Conservation (phyloP, 2,888 invertebrate species). For the Cacoxenus indagator region DNA sequence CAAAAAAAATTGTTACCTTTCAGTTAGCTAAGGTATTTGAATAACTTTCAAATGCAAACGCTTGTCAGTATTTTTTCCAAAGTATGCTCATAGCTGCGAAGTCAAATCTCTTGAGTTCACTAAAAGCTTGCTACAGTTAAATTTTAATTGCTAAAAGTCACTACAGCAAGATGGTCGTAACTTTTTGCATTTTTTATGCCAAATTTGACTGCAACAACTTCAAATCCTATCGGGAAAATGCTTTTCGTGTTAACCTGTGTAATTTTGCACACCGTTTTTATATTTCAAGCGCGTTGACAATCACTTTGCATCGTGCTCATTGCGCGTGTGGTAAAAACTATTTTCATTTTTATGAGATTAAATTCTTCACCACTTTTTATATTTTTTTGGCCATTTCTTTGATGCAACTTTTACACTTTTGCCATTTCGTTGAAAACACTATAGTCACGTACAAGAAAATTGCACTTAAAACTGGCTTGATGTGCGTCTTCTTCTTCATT, state of each 20-base stretch:
- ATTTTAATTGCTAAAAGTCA: too few species aligned
- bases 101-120: too few species aligned
- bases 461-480: background rate
- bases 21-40: too few species aligned
- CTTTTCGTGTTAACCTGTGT: background rate
- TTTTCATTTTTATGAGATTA: background rate
- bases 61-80: too few species aligned
- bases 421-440: background rate
- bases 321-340: background rate
- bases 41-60: too few species aligned
- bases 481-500: too few species aligned
- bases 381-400: conserved; percentile 21
- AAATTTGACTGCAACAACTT: background rate
- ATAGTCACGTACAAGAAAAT: background rate
- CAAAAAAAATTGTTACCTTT: too few species aligned
- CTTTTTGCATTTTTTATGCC: background rate
- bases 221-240: background rate
- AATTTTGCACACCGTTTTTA: background rate
- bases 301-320: background rate
- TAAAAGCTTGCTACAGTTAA: too few species aligned
- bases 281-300: background rate
- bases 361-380: background rate
- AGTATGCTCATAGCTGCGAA: too few species aligned
- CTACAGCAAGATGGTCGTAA: background rate
- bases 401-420: background rate